phyloP scores from a whole-genome alignment of 2,113 vertebrate genomes.

The Excalfactoria chinensis region DNA sequence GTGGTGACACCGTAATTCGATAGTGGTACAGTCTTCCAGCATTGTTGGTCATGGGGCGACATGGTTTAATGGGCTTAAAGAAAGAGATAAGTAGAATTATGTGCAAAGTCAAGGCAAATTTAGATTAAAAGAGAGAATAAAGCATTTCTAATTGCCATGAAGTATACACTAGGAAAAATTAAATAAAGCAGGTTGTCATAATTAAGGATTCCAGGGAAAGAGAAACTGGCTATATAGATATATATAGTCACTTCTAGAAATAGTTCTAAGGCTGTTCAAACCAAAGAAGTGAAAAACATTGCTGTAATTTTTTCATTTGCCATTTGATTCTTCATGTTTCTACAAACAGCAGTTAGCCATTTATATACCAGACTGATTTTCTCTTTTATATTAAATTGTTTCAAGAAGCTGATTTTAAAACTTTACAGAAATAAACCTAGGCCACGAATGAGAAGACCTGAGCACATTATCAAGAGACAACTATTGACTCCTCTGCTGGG shows the following conservation, averaged over 20 bases:
- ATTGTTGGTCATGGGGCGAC: constrained; percentile 96
- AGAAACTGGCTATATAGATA: neutral
- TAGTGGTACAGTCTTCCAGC: constrained; percentile 95
- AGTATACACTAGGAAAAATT: constrained; percentile 18
- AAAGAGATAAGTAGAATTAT: constrained; percentile 36
- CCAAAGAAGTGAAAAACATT: neutral
- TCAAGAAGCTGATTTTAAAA: neutral
- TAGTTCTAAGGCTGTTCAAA: neutral
- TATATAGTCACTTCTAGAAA: neutral
- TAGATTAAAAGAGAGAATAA: constrained; percentile 53
- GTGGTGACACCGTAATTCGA: constrained; percentile 96
- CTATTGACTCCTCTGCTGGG: neutral
- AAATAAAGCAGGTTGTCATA: constrained; percentile 45
- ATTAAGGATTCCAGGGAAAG: neutral
- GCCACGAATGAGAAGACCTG: neutral
- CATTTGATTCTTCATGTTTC: neutral
- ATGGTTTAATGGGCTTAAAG: constrained; percentile 87
- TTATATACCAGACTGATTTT: neutral
- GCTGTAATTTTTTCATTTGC: neutral
- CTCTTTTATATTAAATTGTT: neutral
- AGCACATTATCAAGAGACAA: neutral
- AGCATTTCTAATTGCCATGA: constrained; percentile 45
- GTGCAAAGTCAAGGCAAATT: constrained; percentile 50
- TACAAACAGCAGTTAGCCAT: neutral
- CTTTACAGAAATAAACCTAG: neutral